A percentile compares a stretch with the other conserved stretches of the same genome.
phyloP scores from a whole-genome alignment of 2,797 vertebrate species.

The Mycteria americana region DNA sequence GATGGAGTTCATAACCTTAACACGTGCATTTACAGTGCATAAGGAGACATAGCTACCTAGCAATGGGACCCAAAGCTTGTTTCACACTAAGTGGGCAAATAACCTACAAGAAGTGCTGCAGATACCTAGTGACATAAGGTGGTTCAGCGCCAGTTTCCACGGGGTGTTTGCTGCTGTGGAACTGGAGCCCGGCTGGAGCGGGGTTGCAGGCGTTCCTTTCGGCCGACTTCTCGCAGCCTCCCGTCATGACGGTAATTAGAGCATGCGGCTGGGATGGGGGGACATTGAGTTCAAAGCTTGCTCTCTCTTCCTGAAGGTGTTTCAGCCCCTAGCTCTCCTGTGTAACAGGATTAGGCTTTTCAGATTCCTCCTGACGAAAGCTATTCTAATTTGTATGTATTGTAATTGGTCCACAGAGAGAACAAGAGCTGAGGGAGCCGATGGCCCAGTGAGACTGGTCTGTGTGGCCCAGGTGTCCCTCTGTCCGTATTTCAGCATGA shows the following conservation, averaged over 20 bases:
- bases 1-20: constrained; percentile 10
- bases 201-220: not conserved
- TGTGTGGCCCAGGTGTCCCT: not conserved
- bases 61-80: not conserved
- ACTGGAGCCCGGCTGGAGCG: not conserved
- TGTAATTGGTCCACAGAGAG: not conserved
- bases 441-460: not conserved
- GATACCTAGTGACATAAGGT: not conserved
- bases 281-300: not conserved
- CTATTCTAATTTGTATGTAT: not conserved
- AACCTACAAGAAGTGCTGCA: not conserved
- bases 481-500: not conserved
- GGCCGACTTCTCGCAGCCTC: not conserved
- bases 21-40: not conserved
- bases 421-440: not conserved
- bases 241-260: fast-evolving
- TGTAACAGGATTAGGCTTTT: not conserved
- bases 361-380: not conserved
- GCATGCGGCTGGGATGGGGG: not conserved
- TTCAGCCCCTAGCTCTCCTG: not conserved
- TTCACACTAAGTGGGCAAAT: not conserved
- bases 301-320: not conserved
- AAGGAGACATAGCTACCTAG: not conserved
- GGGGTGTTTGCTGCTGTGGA: not conserved
- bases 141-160: fast-evolving